phyloP scores from a whole-genome alignment of 2,113 vertebrate species.

The Pyrgilauda ruficollis region DNA sequence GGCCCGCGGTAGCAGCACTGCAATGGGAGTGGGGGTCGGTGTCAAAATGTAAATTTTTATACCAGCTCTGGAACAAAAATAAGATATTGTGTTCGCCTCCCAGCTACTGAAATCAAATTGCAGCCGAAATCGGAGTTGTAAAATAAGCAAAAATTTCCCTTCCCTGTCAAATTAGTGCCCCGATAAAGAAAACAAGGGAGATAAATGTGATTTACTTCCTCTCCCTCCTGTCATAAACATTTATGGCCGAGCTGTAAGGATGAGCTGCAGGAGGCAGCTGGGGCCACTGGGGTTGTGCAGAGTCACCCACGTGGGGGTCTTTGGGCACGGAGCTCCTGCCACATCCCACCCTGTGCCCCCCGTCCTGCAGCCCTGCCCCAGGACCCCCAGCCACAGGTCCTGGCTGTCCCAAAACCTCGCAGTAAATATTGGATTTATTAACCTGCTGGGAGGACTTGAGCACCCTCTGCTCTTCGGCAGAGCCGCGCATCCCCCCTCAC shows the following conservation, averaged over 20 bases:
- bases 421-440: rapidly evolving
- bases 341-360: neutral
- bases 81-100: conserved; percentile 41
- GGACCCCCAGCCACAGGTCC: neutral
- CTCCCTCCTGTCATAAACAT: conserved; percentile 37
- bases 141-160: conserved; percentile 59
- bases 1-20: neutral
- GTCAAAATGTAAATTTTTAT: conserved; percentile 56
- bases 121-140: conserved; percentile 32
- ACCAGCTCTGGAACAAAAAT: conserved; percentile 20
- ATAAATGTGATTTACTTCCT: conserved; percentile 56
- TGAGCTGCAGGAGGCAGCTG: neutral
- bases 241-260: neutral
- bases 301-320: neutral
- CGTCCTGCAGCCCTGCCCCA: neutral
- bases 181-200: conserved; percentile 53
- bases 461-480: neutral
- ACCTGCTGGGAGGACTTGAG: neutral
- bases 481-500: neutral
- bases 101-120: conserved; percentile 51
- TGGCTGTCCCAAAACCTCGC: rapidly evolving
- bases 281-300: neutral
- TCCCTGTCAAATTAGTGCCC: conserved; percentile 66
- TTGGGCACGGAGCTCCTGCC: neutral
- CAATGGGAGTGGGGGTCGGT: neutral